phyloP scores from a whole-genome alignment of 1,140 invertebrate species.

The Ceratoteleas bidentatus region DNA sequence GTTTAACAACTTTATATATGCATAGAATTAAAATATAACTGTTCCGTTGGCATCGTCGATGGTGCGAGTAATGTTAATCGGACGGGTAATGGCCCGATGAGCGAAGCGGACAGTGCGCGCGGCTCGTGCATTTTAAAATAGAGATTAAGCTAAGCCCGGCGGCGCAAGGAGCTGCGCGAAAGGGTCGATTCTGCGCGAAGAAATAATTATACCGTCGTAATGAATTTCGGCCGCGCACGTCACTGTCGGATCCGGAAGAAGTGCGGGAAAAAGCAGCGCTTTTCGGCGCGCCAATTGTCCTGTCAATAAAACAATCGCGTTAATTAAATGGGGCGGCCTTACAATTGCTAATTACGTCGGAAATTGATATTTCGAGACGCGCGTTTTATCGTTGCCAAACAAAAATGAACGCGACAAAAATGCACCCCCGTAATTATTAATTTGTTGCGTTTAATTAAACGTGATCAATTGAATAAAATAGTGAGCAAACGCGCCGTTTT shows the following conservation, averaged over 20 bases:
- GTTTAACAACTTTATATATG: neutral
- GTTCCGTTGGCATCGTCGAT: conserved; percentile 33
- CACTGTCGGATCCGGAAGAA: conserved; percentile 22
- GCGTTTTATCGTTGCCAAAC: conserved; percentile 16
- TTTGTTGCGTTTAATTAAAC: conserved; percentile 51
- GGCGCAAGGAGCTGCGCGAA: conserved; percentile 36
- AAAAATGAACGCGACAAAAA: conserved; percentile 41
- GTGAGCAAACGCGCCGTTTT: neutral
- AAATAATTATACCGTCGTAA: conserved; percentile 47
- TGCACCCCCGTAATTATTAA: conserved; percentile 42
- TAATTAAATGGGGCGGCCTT: conserved; percentile 31
- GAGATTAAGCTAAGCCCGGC: conserved; percentile 54
- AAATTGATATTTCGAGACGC: conserved; percentile 38
- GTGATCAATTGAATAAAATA: conserved; percentile 38
- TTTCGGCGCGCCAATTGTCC: no score
- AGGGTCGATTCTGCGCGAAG: conserved; percentile 31
- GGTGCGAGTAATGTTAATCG: conserved; percentile 53
- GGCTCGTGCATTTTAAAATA: conserved; percentile 59
- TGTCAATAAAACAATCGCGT: conserved; percentile 39
- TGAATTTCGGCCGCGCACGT: conserved; percentile 46
- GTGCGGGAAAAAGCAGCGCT: conserved; percentile 28
- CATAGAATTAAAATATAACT: conserved; percentile 36
- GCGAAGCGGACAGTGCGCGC: conserved; percentile 31
- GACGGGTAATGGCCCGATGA: conserved; percentile 28
- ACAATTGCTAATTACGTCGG: conserved; percentile 51